Evolutionary conservation across 2,113 vertebrate genomes (phyloP), one percentile per base, ranked within the genome.

Genomic region (Hucho hucho): DNA sequence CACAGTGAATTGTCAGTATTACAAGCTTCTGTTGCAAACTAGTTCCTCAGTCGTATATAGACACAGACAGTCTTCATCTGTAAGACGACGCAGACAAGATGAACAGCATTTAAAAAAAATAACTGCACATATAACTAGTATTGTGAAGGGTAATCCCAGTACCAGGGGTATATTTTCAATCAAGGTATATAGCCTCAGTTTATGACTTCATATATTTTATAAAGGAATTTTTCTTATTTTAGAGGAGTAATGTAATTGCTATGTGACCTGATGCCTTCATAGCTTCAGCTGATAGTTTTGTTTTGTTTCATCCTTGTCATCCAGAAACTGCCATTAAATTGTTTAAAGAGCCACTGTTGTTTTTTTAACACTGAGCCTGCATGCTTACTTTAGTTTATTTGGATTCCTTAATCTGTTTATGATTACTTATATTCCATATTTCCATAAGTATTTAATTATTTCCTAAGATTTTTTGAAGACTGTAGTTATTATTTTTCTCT

Each of bases 391-490:
- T 86, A 43, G 11, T 43, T 43, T 2, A 12, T 43, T 3, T 43
- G 9, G 37, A 43, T 43, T 43, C 9, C 37, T 43, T 43, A 3
- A 43, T 90, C 78, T 89, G 85, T 88, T 92, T 89, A 93, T 91
- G 90, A 90, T 85, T 90, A 92, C 91, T 94, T 85, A 88, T 86
- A 88, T 91, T 92, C 86, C 83, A 90, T 89, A 88, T 92, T 93
- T 93, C 84, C 84, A 93, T 89, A 89, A 83, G 79, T 93, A 94
- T 94, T 94, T 93, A 89, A 93, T 92, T 95, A 87, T 87, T 84
- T 89, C 53, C 49, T 79, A 86, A 69, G 83, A 77, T 92, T 91
- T 90, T 90, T 93, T 93, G 73, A 87, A 90, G 86, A 90, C 85
- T 95, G 93, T 95, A 95, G 94, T 89, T 84, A 86, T 90, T 43